These are phyloP conservation scores for Amblyteles armatorius DNA, from an alignment of 2,888 invertebrate genomes.

Conservation along the genomic window DNA sequence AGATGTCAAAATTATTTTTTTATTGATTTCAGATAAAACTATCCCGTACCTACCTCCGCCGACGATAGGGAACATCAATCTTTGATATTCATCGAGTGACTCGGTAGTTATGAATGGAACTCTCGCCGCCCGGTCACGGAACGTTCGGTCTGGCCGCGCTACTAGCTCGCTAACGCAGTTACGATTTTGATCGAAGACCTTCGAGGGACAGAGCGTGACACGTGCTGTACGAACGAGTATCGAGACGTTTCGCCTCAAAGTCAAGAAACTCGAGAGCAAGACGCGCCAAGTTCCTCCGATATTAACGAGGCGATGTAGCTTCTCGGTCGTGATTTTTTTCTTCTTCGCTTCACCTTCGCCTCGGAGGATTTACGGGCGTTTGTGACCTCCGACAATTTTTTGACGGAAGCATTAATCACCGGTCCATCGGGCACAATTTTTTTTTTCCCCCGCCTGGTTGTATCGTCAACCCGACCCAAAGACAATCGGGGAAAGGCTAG, in stretches of 20 bases:
- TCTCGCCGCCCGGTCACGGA: constrained; percentile 54
- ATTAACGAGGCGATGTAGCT: constrained; percentile 15
- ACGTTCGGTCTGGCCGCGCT: constrained; percentile 18
- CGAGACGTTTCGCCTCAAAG: constrained; percentile 34
- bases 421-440: constrained; percentile 55
- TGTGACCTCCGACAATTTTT: constrained; percentile 69
- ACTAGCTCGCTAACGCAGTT: constrained; percentile 74
- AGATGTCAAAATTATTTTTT: neutral
- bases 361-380: constrained; percentile 60
- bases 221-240: constrained; percentile 31
- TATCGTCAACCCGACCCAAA: constrained; percentile 51
- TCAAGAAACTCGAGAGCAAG: constrained; percentile 12
- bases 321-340: constrained; percentile 16
- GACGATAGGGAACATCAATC: constrained; percentile 75
- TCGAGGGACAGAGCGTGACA: constrained; percentile 29
- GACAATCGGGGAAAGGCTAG: constrained; percentile 41
- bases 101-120: constrained; percentile 77
- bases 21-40: constrained; percentile 4
- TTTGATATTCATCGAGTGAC: constrained; percentile 75
- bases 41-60: neutral
- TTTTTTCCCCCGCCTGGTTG: constrained; percentile 43
- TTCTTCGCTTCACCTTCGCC: constrained; percentile 32
- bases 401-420: constrained; percentile 70
- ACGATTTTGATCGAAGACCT: constrained; percentile 79
- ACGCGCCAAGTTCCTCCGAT: neutral